These are phyloP conservation scores for Ctenoplectra terminalis DNA, from an alignment of 1,140 invertebrate species.

Conservation along the genomic window DNA sequence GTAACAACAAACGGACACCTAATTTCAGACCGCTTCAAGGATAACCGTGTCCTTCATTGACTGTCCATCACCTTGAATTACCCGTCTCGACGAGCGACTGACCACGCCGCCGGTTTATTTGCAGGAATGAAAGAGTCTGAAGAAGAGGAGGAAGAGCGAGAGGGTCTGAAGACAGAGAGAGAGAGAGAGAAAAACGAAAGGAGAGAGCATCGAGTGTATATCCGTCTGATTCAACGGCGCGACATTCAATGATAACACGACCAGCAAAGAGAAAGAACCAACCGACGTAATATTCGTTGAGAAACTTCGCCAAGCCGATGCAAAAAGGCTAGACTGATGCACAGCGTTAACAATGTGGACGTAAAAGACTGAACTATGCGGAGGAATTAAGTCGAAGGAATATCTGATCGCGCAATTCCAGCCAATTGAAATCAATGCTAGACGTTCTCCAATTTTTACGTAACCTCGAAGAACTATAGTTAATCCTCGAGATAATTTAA, in stretches of 20 bases:
- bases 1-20: conserved; percentile 36
- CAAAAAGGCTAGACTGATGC: not conserved
- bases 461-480: not conserved
- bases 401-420: conserved; percentile 5
- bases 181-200: not conserved
- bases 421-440: conserved; percentile 24
- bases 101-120: not conserved
- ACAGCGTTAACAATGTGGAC: not conserved
- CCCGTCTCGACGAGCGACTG: conserved; percentile 29
- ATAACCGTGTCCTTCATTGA: conserved; percentile 55
- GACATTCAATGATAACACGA: not conserved
- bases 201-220: not conserved
- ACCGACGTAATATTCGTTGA: not conserved
- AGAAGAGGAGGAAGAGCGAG: not conserved
- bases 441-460: conserved; percentile 29
- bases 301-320: not conserved
- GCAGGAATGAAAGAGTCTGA: conserved; percentile 39
- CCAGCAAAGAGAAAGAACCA: not conserved
- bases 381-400: not conserved
- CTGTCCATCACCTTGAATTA: conserved; percentile 60
- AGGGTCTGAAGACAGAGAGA: no score
- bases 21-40: conserved; percentile 49
- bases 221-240: not conserved
- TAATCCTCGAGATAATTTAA: not conserved
- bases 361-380: not conserved